A percentile compares a stretch with the other conserved stretches of the same genome.
Conservation (phyloP, 92 coral and sea anemone species). For the Porites lobata region DNA sequence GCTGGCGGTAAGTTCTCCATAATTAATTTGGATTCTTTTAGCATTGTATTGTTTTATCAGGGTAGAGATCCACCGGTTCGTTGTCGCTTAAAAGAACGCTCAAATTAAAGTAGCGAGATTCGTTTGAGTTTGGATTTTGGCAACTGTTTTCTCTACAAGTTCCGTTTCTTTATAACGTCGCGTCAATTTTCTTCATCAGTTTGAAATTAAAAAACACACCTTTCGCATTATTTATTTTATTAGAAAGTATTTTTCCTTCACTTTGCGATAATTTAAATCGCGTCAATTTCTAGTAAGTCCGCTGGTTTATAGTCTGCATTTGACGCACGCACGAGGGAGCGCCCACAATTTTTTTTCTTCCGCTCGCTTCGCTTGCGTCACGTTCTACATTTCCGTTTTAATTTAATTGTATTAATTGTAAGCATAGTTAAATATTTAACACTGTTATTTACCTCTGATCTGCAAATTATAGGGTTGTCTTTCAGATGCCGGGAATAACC, state of each 20-base stretch:
- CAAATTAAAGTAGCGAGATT: no score
- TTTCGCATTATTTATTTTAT: constrained; percentile 44
- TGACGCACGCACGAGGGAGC: no score
- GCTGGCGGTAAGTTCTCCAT: no score
- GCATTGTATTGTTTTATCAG: no score
- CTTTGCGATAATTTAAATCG: constrained; percentile 46
- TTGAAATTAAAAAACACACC: constrained; percentile 43
- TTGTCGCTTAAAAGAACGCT: no score
- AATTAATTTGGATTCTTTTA: no score
- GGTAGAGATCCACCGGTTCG: no score
- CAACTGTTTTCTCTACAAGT: constrained; percentile 21
- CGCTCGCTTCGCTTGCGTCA: no score
- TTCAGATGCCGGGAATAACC: constrained; percentile 46
- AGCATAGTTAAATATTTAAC: constrained; percentile 43
- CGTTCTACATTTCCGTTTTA: no score
- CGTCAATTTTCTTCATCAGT: constrained; percentile 34
- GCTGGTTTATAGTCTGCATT: no score
- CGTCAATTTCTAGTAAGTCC: constrained; percentile 14
- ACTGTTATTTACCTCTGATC: constrained; percentile 42
- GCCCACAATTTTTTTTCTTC: no score
- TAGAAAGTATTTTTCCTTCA: constrained; percentile 43
- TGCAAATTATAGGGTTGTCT: constrained; percentile 42
- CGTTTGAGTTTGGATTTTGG: no score
- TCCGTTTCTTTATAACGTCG: constrained; percentile 45
- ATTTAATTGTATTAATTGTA: neutral